Base-by-base conservation (phyloP, 2,797 vertebrate genomes). In the Aplochiton taeniatus region DNA sequence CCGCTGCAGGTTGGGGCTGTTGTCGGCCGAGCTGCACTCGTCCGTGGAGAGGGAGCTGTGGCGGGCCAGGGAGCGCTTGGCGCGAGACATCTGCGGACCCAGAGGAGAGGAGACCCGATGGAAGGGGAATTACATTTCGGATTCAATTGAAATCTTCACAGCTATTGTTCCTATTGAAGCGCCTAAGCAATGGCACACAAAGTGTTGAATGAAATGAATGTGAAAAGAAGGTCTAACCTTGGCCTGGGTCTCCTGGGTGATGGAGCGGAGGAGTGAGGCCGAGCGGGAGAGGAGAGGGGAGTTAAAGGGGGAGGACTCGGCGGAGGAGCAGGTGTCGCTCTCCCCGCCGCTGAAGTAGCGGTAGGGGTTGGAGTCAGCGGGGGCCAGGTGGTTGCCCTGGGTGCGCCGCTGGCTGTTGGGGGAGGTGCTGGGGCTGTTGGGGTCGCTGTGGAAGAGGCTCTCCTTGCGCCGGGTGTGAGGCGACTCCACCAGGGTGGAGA, bases 251-350 rank as follows among this genome's bases (percentile, higher is more conserved):
- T 98, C 96, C 65, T 96, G 94, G 18, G 94, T 95, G 49, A 99
- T 95, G 72, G 96, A 94, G 79, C 94, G 95, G 20, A 98, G 90
- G 20, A 98, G 91, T 0, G 97, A 98, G 12, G 96, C 94, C 0
- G 97, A 99, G 63, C 97, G 94, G 0, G 96, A 95, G 4, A 99
- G 89, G 65, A 99, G 89, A 0, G 97, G 97, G 0, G 97, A 99
- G 63, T 92, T 92, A 9, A 98, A 98, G 0, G 96, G 97, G 0
- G 96, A 98, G 0, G 97, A 98, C 74, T 99, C 97, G 0, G 96
- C 96, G 0, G 97, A 99, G 12, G 97, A 98, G 72, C 95, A 95
- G 0, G 97, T 98, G 89, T 99, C 97, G 0, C 97, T 98, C 83
- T 99, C 97, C 0, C 96, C 96, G 0, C 96, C 96, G 0, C 97